Conservation (phyloP, 2,888 invertebrate species). For the Drosophila stalkeri region DNA sequence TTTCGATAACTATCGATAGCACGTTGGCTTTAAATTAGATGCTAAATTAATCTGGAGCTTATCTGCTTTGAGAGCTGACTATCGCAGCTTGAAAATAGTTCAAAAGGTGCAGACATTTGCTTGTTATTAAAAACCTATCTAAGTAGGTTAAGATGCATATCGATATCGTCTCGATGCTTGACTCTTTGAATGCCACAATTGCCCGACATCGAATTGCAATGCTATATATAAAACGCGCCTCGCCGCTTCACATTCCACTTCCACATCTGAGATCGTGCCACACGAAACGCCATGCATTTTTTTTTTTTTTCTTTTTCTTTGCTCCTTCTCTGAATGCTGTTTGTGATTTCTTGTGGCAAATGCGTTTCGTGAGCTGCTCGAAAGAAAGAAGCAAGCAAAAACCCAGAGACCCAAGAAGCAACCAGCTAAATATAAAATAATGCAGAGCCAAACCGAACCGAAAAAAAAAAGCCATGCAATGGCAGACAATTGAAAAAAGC, state of each 20-base stretch:
- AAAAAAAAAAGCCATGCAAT: slow-evolving; percentile 35
- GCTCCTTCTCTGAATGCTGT: neutral
- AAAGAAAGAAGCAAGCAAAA: slow-evolving; percentile 39
- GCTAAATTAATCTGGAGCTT: neutral
- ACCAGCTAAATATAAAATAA: slow-evolving; percentile 76
- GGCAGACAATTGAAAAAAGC: slow-evolving; percentile 60
- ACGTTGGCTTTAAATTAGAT: neutral
- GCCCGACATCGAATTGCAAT: slow-evolving; percentile 28
- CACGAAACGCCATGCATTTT: slow-evolving; percentile 65
- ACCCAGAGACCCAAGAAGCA: slow-evolving; percentile 45
- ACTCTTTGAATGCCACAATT: slow-evolving; percentile 3
- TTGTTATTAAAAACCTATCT: neutral
- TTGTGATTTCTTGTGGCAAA: slow-evolving; percentile 24
- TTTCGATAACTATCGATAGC: neutral
- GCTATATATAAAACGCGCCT: slow-evolving; percentile 34
- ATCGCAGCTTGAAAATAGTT: neutral
- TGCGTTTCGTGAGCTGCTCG: slow-evolving; percentile 51
- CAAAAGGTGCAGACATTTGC: neutral
- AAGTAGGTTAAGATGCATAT: neutral
- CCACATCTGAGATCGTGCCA: slow-evolving; percentile 70
- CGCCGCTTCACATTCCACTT: slow-evolving; percentile 33
- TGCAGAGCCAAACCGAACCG: slow-evolving; percentile 52
- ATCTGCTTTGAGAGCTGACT: neutral
- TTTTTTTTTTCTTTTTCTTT: slow-evolving; percentile 3
- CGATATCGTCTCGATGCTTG: slow-evolving; percentile 5